phyloP scores from a whole-genome alignment of 2,113 vertebrate species.

The Chitala chitala region DNA sequence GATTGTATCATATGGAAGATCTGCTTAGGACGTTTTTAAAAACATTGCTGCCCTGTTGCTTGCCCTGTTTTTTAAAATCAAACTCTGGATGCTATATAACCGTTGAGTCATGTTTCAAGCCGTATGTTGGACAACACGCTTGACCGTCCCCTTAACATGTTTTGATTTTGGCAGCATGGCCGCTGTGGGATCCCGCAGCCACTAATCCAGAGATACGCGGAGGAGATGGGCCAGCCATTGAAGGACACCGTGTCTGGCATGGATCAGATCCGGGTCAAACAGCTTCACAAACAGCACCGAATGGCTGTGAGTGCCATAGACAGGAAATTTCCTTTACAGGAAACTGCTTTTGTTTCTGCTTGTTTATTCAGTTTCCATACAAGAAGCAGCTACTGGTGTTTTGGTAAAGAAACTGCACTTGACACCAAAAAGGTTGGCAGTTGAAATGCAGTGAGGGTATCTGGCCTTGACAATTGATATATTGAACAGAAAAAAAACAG shows the following conservation, averaged over 20 bases:
- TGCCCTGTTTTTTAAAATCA: too few relatives aligned
- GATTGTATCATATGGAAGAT: too few relatives aligned
- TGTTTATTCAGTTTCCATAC: not conserved
- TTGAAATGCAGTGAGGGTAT: too few relatives aligned
- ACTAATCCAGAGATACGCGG: conserved; percentile 74
- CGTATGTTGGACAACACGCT: too few relatives aligned
- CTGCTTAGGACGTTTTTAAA: too few relatives aligned
- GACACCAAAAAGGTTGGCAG: too few relatives aligned
- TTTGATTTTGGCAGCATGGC: conserved; percentile 56
- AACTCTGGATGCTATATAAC: too few relatives aligned
- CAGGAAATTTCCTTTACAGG: not conserved
- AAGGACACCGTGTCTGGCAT: conserved; percentile 67
- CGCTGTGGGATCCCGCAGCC: conserved; percentile 75
- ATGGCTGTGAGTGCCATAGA: conserved; percentile 75
- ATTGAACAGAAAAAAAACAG: too few relatives aligned
- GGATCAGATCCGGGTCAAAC: conserved; percentile 73
- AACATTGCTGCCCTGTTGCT: too few relatives aligned
- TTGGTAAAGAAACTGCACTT: too few relatives aligned
- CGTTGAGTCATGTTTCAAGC: too few relatives aligned
- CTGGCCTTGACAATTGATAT: too few relatives aligned
- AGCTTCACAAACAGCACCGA: conserved; percentile 74
- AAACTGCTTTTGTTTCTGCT: not conserved
- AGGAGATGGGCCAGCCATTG: conserved; percentile 65
- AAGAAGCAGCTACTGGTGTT: not conserved
- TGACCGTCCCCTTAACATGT: not conserved